A percentile compares a stretch with the other conserved stretches of the same genome.
Evolutionary conservation across 2,113 vertebrate genomes (phyloP).

Genomic region (Potamarius usumacintae): DNA sequence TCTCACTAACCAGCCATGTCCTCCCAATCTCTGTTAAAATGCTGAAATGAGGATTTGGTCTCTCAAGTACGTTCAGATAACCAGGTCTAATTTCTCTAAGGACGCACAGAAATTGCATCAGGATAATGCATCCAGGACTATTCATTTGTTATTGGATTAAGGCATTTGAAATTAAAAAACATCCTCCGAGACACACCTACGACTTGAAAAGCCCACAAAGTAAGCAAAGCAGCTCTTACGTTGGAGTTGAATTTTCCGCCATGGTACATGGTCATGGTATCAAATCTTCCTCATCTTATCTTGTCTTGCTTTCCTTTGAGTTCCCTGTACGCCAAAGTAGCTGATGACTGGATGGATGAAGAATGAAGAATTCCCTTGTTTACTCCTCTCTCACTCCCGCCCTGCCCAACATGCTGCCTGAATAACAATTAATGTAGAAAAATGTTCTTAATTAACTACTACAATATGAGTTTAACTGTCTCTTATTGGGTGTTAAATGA

Average conservation of each 20-base stretch:
- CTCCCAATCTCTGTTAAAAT: not conserved
- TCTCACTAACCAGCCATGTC: not conserved
- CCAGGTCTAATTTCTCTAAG: not conserved
- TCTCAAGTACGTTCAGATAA: not conserved
- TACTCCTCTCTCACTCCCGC: not conserved
- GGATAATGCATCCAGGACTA: not conserved
- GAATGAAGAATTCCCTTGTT: constrained; percentile 21
- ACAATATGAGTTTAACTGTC: constrained; percentile 53
- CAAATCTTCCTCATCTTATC: not conserved
- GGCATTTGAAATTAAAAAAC: not conserved
- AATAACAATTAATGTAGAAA: constrained; percentile 47
- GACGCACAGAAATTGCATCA: not conserved
- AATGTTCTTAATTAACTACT: constrained; percentile 58
- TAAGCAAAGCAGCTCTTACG: not conserved
- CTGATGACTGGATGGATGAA: constrained; percentile 31
- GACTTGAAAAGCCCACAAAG: not conserved
- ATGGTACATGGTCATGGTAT: too few relatives aligned
- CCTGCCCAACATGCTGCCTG: constrained; percentile 4
- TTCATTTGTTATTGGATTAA: constrained; percentile 1
- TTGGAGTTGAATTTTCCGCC: not conserved
- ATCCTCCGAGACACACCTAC: not conserved
- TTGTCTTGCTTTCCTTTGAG: not conserved
- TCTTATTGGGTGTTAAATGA: constrained; percentile 53
- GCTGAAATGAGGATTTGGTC: not conserved
- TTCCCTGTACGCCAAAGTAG: not conserved